Percentiles rank a stretch among this genome's conserved stretches.
These are phyloP conservation scores for Kryptolebias marmoratus DNA, from an alignment of 2,113 vertebrate species.

Conservation along the genomic window DNA sequence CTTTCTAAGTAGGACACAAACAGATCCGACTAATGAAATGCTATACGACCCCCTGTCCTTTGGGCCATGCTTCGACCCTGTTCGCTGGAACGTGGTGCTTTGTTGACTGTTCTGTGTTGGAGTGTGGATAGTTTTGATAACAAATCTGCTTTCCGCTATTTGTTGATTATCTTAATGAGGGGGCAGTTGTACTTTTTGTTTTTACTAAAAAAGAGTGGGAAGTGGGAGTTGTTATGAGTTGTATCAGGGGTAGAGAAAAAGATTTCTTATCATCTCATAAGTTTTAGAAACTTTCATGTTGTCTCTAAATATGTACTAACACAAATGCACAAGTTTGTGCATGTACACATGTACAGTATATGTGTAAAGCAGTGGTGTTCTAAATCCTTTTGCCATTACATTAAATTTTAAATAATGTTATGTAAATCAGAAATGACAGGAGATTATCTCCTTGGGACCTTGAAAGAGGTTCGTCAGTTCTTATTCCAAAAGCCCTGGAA, in stretches of 20 bases:
- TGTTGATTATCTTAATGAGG: slow-evolving; percentile 67
- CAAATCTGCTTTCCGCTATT: slow-evolving; percentile 69
- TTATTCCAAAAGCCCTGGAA: slow-evolving; percentile 79
- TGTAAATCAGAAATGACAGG: slow-evolving; percentile 83
- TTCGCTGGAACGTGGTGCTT: slow-evolving; percentile 62
- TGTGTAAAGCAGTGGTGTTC: slow-evolving; percentile 66
- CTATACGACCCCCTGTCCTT: slow-evolving; percentile 73
- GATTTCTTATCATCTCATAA: slow-evolving; percentile 51
- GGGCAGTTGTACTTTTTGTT: slow-evolving; percentile 27
- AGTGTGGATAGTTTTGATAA: slow-evolving; percentile 56
- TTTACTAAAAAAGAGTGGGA: slow-evolving; percentile 8
- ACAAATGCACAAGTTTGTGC: slow-evolving; percentile 31
- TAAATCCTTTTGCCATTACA: slow-evolving; percentile 81
- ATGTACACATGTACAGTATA: slow-evolving; percentile 39
- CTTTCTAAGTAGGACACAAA: slow-evolving; percentile 80
- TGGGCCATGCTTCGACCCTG: slow-evolving; percentile 67
- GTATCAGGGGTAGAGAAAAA: slow-evolving; percentile 37
- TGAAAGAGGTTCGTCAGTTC: slow-evolving; percentile 79
- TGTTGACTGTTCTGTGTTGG: slow-evolving; percentile 48
- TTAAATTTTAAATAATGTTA: slow-evolving; percentile 83
- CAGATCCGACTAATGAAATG: slow-evolving; percentile 79
- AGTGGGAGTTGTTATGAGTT: slow-evolving; percentile 47
- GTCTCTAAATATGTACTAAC: neutral
- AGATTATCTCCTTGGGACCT: slow-evolving; percentile 83
- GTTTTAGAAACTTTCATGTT: neutral